Conservation (phyloP, 2,113 vertebrate genomes). For the Callospermophilus lateralis region DNA sequence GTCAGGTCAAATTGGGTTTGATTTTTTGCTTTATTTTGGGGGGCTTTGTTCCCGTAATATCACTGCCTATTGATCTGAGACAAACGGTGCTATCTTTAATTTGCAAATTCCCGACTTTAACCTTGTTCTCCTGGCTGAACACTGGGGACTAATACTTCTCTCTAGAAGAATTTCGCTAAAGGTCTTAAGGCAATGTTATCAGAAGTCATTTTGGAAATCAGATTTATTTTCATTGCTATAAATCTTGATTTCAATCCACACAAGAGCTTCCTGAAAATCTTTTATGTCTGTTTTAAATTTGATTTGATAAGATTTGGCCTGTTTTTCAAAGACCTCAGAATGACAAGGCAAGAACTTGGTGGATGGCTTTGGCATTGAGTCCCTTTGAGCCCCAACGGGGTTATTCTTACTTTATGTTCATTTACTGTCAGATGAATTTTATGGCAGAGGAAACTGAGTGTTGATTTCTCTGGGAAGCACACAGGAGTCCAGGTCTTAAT, state of each 20-base stretch:
- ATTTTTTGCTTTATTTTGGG: constrained; percentile 12
- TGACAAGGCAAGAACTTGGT: background rate
- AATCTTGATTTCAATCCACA: constrained; percentile 45
- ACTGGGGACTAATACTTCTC: background rate
- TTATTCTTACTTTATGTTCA: background rate
- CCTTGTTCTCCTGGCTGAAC: background rate
- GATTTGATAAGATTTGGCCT: background rate
- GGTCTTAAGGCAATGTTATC: constrained; percentile 7
- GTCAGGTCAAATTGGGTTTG: background rate
- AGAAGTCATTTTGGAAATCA: constrained; percentile 57
- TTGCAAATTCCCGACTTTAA: background rate
- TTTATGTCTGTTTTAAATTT: constrained; percentile 33
- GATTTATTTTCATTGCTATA: constrained; percentile 37
- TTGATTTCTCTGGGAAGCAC: constrained; percentile 71
- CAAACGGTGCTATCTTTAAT: background rate
- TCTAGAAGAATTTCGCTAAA: constrained; percentile 26
- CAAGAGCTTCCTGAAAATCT: constrained; percentile 54
- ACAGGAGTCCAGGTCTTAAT: constrained; percentile 71
- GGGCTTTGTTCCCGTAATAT: background rate
- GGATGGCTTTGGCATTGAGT: background rate
- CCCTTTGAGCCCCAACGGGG: background rate
- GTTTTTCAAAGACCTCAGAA: constrained; percentile 49
- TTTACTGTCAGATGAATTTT: constrained; percentile 74
- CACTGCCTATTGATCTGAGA: background rate
- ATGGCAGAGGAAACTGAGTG: constrained; percentile 35